These are phyloP conservation scores for Eulimnadia texana DNA, from an alignment of 1,140 invertebrate genomes.

Conservation along the genomic window DNA sequence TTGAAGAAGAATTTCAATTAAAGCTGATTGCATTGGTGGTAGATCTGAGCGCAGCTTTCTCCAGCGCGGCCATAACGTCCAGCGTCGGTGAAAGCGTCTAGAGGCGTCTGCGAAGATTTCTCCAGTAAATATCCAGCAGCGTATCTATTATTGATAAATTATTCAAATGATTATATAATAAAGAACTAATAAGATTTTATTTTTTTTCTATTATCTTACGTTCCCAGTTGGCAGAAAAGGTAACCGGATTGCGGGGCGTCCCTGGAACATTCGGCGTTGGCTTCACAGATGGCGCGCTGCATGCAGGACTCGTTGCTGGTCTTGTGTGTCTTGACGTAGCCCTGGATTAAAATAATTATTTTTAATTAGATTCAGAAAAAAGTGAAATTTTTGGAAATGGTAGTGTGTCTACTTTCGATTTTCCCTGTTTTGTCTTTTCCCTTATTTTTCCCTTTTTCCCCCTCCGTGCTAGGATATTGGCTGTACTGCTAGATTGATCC, in stretches of 20 bases:
- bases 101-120: slow-evolving; percentile 47
- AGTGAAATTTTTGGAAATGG: too few species aligned
- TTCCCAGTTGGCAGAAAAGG: slow-evolving; percentile 81
- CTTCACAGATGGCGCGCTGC: slow-evolving; percentile 70
- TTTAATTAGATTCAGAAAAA: too few species aligned
- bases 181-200: neutral
- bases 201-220: slow-evolving; percentile 45
- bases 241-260: slow-evolving; percentile 63
- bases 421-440: too few species aligned
- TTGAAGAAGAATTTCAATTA: slow-evolving; percentile 28
- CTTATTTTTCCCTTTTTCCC: too few species aligned
- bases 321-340: slow-evolving; percentile 66
- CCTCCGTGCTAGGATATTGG: too few species aligned
- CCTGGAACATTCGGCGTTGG: slow-evolving; percentile 67
- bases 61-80: slow-evolving; percentile 65
- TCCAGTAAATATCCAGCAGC: slow-evolving; percentile 69
- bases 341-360: slow-evolving; percentile 31
- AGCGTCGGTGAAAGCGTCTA: slow-evolving; percentile 67
- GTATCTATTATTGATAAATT: slow-evolving; percentile 40
- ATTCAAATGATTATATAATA: neutral
- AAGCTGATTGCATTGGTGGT: slow-evolving; percentile 72
- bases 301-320: slow-evolving; percentile 63
- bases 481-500: too few species aligned
- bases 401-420: too few species aligned
- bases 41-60: slow-evolving; percentile 63